These are phyloP conservation scores for Pogonognathellus flavescens DNA, from an alignment of 1,140 invertebrate genomes.

Conservation along the genomic window DNA sequence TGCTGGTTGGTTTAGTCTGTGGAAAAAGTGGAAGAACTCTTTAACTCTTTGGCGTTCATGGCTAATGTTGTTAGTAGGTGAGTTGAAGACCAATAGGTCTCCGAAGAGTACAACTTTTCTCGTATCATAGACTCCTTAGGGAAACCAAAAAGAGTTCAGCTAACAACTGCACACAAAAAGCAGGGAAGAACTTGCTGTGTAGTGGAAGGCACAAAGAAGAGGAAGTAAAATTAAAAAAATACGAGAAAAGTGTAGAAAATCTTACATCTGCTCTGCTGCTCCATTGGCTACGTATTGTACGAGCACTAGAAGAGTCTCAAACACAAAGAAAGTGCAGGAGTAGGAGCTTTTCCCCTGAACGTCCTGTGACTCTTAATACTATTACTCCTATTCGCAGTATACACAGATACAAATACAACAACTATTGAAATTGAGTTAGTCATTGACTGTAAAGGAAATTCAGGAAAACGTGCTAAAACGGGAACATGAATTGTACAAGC, in stretches of 20 bases:
- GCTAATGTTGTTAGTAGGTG: conserved; percentile 7
- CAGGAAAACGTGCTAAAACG: conserved; percentile 10
- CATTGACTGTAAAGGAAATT: not conserved
- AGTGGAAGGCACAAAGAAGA: no score
- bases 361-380: no score
- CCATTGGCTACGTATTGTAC: no score
- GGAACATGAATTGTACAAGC: not conserved
- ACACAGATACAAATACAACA: no score
- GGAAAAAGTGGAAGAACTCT: not conserved
- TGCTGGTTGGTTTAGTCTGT: not conserved
- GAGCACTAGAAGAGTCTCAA: no score
- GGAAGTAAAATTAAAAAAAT: no score
- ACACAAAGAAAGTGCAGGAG: no score
- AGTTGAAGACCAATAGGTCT: conserved; percentile 42
- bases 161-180: not conserved
- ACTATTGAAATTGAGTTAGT: not conserved
- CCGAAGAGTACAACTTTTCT: conserved; percentile 27
- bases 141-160: not conserved
- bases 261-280: no score
- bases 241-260: no score
- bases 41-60: not conserved
- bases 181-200: no score
- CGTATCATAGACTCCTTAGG: conserved; percentile 29
- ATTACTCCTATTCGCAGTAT: no score
- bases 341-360: no score